Base-by-base conservation (phyloP, 2,888 invertebrate species). In the Stenolophus ochropezus region DNA sequence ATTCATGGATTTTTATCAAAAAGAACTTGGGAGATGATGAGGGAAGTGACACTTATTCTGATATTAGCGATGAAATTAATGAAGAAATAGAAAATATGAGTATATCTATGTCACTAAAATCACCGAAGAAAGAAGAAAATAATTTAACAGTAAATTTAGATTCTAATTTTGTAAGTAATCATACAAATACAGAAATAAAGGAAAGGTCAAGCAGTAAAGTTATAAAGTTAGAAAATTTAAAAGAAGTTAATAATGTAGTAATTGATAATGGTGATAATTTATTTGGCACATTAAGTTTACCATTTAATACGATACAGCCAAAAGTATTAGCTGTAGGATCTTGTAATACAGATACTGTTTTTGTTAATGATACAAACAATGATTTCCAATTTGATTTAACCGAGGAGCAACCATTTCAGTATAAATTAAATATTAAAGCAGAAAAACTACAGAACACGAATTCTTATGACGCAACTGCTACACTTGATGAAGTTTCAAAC, bases 41-140 rank as follows among this genome's bases (percentile, higher is more conserved):
- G 6, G 33, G 51, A 5, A 53, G 69, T 27, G 79, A 79, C 23
- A 51, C 69, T 53, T 51, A 53, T 71, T 49, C 73, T 18, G 33
- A 69, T 18, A 25, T 65, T 27, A 49, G 49, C 8, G 49, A 49
- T 49, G 53, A 53, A 4, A 16, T 21, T 42, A 25, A 69, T 71
- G 27, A 49, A 33, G 71, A 53, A 20, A 69, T 49, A 53, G 65
- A 71, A 61, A 20, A 8, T 5, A 27, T 53, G 23, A n/a, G 5
- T 56, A 18, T 56, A 56, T 56, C 11, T 0, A 33, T 33, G 33
- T 33, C 33, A 33, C 33, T 11, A 11, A 42, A 42, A 42, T 11
- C 6, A 42, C 8, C 4, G 25, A 25, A 20, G 56, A 33, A 75
- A 27, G 18, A 14, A 11, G 47, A 20, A 11, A 4, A 4, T 2